Conservation (phyloP, 1,140 invertebrate species). For the Microplitis mediator region DNA sequence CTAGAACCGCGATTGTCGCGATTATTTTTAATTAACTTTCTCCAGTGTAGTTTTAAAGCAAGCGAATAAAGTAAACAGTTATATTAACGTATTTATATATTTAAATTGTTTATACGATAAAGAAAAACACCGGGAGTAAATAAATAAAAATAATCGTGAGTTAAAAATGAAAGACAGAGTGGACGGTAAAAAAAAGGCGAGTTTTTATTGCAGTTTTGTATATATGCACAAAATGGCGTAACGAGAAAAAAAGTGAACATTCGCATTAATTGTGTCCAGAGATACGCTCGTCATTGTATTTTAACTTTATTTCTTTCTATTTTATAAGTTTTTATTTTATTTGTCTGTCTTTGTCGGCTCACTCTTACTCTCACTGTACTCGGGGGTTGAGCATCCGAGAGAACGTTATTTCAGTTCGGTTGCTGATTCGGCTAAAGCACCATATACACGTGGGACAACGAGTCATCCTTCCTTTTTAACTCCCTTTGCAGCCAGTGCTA, state of each 20-base stretch:
- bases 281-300: neutral
- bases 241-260: slow-evolving; percentile 48
- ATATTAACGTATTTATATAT: no score
- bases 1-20: no score
- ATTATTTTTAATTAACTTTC: no score
- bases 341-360: neutral
- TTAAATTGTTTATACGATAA: no score
- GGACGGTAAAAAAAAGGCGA: neutral
- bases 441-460: neutral
- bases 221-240: slow-evolving; percentile 20
- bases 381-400: neutral
- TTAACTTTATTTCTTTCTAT: neutral
- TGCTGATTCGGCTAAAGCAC: slow-evolving; percentile 36
- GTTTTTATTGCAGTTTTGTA: slow-evolving; percentile 31
- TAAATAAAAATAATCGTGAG: neutral
- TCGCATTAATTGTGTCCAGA: slow-evolving; percentile 45
- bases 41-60: no score
- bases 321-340: neutral
- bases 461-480: slow-evolving; percentile 2
- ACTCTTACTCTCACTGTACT: neutral
- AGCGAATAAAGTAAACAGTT: no score
- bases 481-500: slow-evolving; percentile 12
- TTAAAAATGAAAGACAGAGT: neutral
- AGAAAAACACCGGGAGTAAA: neutral
- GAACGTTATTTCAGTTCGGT: slow-evolving; percentile 26